phyloP scores from a whole-genome alignment of 2,888 invertebrate species.

The Ophion obscuratus region DNA sequence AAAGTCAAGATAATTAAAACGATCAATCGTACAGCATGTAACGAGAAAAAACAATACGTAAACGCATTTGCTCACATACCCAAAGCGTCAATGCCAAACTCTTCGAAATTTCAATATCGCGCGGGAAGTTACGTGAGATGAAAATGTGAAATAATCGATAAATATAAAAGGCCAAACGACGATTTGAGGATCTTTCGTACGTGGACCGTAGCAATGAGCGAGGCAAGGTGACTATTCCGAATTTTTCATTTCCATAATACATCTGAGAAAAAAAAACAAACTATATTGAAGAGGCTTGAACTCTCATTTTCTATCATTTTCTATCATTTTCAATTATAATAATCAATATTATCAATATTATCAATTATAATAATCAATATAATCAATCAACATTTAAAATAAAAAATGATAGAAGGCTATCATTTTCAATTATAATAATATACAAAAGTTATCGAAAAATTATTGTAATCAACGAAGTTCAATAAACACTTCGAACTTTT shows the following conservation, averaged over 20 bases:
- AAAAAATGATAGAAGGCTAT: too few species aligned
- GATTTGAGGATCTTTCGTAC: slow-evolving; percentile 6
- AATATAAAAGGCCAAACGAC: slow-evolving; percentile 42
- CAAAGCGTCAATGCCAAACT: slow-evolving; percentile 46
- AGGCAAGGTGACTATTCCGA: not conserved
- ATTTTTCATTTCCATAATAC: not conserved
- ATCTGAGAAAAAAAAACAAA: not conserved
- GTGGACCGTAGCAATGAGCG: not conserved
- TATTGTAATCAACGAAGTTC: too few species aligned
- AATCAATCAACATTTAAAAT: too few species aligned
- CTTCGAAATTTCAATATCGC: slow-evolving; percentile 31
- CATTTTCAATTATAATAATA: too few species aligned
- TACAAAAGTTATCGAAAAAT: too few species aligned
- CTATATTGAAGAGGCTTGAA: too few species aligned
- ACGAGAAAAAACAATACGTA: not conserved
- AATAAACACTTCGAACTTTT: too few species aligned
- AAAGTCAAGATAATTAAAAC: not conserved
- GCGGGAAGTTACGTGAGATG: slow-evolving; percentile 1
- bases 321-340: too few species aligned
- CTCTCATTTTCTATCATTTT: too few species aligned
- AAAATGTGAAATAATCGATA: slow-evolving; percentile 12
- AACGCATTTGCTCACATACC: slow-evolving; percentile 25
- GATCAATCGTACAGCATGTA: not conserved
- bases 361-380: too few species aligned
- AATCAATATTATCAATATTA: too few species aligned